Evolutionary conservation across 2,888 invertebrate genomes (phyloP), one percentile per base, ranked within the genome.

Genomic region (Falcaria lacertinaria): DNA sequence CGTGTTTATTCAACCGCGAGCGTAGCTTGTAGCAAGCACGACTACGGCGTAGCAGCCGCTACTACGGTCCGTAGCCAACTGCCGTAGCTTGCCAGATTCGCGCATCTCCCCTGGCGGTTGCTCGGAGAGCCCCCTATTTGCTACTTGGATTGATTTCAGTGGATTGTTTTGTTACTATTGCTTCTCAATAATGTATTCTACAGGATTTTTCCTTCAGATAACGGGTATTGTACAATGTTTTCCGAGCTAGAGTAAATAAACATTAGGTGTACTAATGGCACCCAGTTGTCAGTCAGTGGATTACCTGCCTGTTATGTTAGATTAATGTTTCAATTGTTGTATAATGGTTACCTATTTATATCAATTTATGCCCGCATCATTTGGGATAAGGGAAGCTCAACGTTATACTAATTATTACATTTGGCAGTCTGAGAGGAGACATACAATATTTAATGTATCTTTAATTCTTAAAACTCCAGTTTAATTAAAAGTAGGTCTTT

Each of bases 41-140:
- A 46, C 59, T 59, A 64, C 61, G 54, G 54, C 79, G 82, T 81
- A 78, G 82, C 79, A 57, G 58, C 60, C 67, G 60, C 63, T 54
- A 65, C 84, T 79, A 80, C 83, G 80, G 52, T 63, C 59, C 80
- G 83, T 82, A 82, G 81, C 72, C 57, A 68, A 88, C 86, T 88
- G 85, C 78, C 76, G 76, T 74, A 79, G 69, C 74, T 57, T 64
- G 64, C 54, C 66, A 69, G 68, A 73, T 72, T 67, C 74, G 80
- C 76, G 73, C 71, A 74, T 69, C 28, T 28, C 72, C 66, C 70
- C 72, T 54, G 64, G 60, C 68, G 57, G 51, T 60, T 69, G 67
- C 69, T 74, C 63, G 61, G 60, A 52, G 58, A 59, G 59, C 57
- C 59, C 57, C 54, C 60, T 58, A 68, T 67, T 65, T 67, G 61